Base-by-base conservation (phyloP, 1,140 invertebrate species). In the Caenorhabditis briggsae region DNA sequence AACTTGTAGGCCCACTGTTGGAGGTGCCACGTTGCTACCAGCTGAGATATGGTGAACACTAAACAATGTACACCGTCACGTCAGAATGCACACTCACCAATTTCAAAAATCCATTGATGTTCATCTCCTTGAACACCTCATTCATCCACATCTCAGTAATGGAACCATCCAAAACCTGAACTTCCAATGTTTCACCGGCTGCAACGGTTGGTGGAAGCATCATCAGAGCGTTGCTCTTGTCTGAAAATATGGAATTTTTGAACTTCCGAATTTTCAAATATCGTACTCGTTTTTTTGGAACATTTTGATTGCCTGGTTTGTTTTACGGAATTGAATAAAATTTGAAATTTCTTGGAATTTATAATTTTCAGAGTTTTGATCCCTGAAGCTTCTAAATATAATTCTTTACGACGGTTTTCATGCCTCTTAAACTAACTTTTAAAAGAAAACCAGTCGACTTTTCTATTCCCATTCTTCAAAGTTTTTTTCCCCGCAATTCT, bases 71-170 rank as follows among this genome's bases (percentile, higher is more conserved):
- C 33, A 33, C 33, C 33, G 33, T 33, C 33, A 33, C 33, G 33
- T 33, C 33, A 33, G 33, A 33, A 33, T 33, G 33, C 33, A 3
- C 3, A 33, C 88, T 70, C 18, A 89, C 88, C 55, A 89, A 18
- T 55, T 59, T 83, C 41, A 89, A 58, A 65, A 64, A 89, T 41
- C 88, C 88, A 53, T 89, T 88, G 84, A 89, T 86, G 25, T 89
- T 85, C 88, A 89, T 89, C 88, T 89, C 88, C 83, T 89, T 89
- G 86, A 86, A 89, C 65, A 89, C 87, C 55, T 89, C 87, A 64
- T 89, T 78, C 88, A 89, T 89, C 88, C 88, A 89, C 84, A 89
- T 82, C 50, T 89, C 88, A 2, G 88, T 65, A 16, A 89, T 82
- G 14, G 74, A 46, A 43, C 85, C 88, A 48, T 88, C 74, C 6